Evolutionary conservation across 64 coral and sea anemone genomes (phyloP).

Genomic region (Actinia tenebrosa): DNA sequence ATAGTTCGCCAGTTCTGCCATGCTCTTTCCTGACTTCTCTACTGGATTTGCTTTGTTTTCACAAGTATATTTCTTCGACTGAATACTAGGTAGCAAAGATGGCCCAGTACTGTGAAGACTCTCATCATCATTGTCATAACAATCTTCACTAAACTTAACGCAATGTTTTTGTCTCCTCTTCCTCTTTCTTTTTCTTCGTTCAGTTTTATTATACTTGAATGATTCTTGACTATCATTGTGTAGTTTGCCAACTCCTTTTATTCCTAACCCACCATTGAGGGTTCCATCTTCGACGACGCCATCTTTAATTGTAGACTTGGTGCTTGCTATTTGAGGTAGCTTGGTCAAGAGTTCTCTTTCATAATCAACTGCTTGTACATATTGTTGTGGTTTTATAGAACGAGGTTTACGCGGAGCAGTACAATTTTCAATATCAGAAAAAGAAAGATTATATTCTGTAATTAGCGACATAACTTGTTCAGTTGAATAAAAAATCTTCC

Average conservation of each 20-base stretch:
- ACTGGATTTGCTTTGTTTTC: not conserved
- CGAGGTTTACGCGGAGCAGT: not conserved
- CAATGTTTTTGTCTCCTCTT: not conserved
- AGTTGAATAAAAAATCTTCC: not conserved
- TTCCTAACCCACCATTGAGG: not conserved
- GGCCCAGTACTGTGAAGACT: not conserved
- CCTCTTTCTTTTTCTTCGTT: constrained; percentile 1
- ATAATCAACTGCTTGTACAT: not conserved
- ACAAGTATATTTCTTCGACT: not conserved
- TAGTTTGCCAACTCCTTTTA: constrained; percentile 20
- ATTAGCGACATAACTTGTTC: constrained; percentile 8
- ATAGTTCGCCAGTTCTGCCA: constrained; percentile 3
- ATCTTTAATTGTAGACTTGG: not conserved
- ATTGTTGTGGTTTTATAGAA: not conserved
- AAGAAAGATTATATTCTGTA: constrained; percentile 12
- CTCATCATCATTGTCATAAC: not conserved
- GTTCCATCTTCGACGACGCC: not conserved
- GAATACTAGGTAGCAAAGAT: not conserved
- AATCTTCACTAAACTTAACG: not conserved
- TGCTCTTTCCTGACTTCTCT: not conserved
- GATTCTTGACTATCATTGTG: not conserved
- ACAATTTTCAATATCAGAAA: not conserved
- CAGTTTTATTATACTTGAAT: not conserved
- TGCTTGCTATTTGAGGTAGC: not conserved
- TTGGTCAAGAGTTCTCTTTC: constrained; percentile 1